Base-by-base conservation (phyloP, 2,797 vertebrate genomes). In the Syngnathus rostellatus region DNA sequence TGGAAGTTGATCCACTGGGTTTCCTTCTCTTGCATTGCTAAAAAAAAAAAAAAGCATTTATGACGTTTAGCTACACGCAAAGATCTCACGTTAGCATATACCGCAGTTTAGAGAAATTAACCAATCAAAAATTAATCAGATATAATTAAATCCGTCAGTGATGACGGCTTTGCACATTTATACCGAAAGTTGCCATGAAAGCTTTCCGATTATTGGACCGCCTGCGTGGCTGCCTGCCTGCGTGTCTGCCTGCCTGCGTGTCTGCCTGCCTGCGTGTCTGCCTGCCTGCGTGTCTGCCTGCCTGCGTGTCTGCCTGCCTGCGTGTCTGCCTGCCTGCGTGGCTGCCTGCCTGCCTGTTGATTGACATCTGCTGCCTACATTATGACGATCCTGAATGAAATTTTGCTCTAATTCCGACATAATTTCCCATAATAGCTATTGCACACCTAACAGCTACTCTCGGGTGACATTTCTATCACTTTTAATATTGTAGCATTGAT, bases 351-450 rank as follows among this genome's bases (percentile, higher is more conserved):
- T 31, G 31, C 31, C 31, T 31, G 61, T 59, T 73, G 72, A 77
- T 39, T 69, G 73, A 67, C 73, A 41, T 45, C 25, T 23, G 64
- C 38, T 46, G 7, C 57, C 63, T 66, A n/a, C 48, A 63, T 45
- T 41, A 41, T 63, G 63, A 72, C 79, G 64, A 48, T 54, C 54
- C n/a, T 58, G 8, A 65, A 64, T 72, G 57, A 23, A 75, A 64
- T 64, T 62, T 62, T 41, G 69, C 51, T 71, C 16, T 75, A 65
- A 75, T 66, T 64, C 66, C 72, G 21, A 14, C 8, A 59, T 50
- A 31, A 62, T 67, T 71, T 64, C 23, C 16, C 25, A 6, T 64
- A 73, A 70, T 71, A 61, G 59, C 62, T 53, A 23, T 25, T 65
- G 21, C 43, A 53, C 25, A 55, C n/a, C 40, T 48, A 53, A 74